Base-by-base conservation (phyloP, 2,113 vertebrate species). In the Arizona elegans region DNA sequence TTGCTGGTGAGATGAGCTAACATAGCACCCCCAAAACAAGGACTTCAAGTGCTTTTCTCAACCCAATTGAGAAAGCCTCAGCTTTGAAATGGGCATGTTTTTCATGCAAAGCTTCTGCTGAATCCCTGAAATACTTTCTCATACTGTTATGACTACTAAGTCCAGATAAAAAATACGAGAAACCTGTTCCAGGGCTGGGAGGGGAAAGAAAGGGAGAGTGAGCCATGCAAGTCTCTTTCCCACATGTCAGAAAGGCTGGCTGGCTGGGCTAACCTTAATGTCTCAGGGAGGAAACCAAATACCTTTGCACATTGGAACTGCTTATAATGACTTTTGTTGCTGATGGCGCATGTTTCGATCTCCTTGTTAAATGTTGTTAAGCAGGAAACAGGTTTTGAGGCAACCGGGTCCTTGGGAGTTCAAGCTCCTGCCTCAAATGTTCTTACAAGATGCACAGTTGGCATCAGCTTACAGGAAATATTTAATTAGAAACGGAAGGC, bases 351-450 rank as follows among this genome's bases (percentile, higher is more conserved):
- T 94, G 96, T 98, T 97, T 96, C 92, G 96, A 95, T 94, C 95
- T 96, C 92, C 96, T 97, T 97, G 96, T 97, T 96, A 97, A 97
- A 96, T 97, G 97, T 98, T 97, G 97, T 98, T 96, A 98, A 98
- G 98, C 97, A 98, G 98, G 98, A 98, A 98, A 96, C 98, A 98
- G 97, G 96, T 98, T 98, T 98, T 7, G 33, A 97, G 97, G 97
- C 96, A 70, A 97, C 88, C 95, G 96, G 98, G 97, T 98, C 97
- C 94, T 93, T 89, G 93, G 94, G 96, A 98, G 97, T 98, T 98
- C 98, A 98, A 96, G 94, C 96, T 97, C 95, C 96, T 0, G 94
- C 96, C 96, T 97, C 92, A 94, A 97, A 97, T 96, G 96, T 97
- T 97, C 97, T 97, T 97, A 97, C 97, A 97, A 98, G 98, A 97